phyloP scores from a whole-genome alignment of 2,888 invertebrate species.

The Ormia ochracea region DNA sequence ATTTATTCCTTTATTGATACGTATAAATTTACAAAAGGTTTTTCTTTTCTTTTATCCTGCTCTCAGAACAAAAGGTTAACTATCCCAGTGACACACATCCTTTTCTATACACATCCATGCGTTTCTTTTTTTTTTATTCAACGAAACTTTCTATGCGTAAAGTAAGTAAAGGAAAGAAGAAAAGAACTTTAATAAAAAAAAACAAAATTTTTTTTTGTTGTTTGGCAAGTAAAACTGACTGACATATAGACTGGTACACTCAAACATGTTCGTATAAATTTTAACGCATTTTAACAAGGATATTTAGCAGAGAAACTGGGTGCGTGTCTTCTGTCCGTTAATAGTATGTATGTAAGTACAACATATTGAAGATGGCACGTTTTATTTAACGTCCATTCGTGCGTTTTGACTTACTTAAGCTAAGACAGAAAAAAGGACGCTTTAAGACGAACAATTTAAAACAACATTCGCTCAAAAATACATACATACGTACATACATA shows the following conservation, averaged over 20 bases:
- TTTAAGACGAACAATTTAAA: background rate
- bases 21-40: background rate
- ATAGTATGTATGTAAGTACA: no score
- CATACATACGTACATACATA: no score
- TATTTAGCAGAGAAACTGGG: background rate
- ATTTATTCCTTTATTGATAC: no score
- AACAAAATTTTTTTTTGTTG: constrained; percentile 15
- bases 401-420: constrained; percentile 19
- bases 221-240: constrained; percentile 21
- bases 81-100: constrained; percentile 61
- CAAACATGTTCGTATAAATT: background rate
- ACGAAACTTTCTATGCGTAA: constrained; percentile 47
- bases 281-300: constrained; percentile 54
- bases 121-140: background rate
- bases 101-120: constrained; percentile 45
- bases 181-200: constrained; percentile 10
- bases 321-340: constrained; percentile 1
- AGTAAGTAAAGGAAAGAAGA: constrained; percentile 12
- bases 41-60: background rate
- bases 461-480: background rate
- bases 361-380: constrained; percentile 43
- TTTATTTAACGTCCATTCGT: constrained; percentile 54
- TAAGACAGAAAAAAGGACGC: background rate
- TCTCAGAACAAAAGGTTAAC: constrained; percentile 45
- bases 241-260: constrained; percentile 32